A percentile compares a stretch with the other conserved stretches of the same genome.
These are phyloP conservation scores for Drosophila crucigera DNA, from an alignment of 2,888 invertebrate species.

Conservation along the genomic window DNA sequence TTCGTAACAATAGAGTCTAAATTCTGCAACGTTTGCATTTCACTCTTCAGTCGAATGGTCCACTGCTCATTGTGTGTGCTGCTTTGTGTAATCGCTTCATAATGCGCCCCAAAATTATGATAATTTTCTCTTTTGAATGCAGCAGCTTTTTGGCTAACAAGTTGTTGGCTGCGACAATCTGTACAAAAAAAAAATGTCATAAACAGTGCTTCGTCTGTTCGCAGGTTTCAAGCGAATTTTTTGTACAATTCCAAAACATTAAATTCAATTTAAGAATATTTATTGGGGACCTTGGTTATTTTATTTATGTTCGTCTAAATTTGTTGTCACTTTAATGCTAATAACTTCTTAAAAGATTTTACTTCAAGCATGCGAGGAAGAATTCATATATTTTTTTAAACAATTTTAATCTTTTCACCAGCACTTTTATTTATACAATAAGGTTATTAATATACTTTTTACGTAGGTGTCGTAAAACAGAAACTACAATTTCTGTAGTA, in stretches of 20 bases:
- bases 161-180: neutral
- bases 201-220: neutral
- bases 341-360: neutral
- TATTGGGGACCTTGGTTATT: neutral
- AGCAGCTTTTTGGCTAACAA: constrained; percentile 12
- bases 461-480: neutral
- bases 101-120: constrained; percentile 65
- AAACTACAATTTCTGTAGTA: neutral
- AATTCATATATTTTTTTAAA: neutral
- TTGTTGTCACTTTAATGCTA: neutral
- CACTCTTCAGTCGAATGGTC: constrained; percentile 46
- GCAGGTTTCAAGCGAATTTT: neutral
- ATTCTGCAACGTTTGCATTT: constrained; percentile 70
- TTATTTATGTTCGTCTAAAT: neutral
- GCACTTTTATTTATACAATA: neutral
- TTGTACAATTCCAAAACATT: neutral
- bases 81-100: constrained; percentile 61
- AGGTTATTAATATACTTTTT: neutral
- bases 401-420: neutral
- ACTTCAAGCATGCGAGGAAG: neutral
- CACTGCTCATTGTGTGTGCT: constrained; percentile 27
- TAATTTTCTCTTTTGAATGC: constrained; percentile 44
- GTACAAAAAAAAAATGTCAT: neutral
- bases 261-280: neutral
- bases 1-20: constrained; percentile 50